These are phyloP conservation scores for Trissolcus basalis DNA, from an alignment of 1,140 invertebrate genomes.

Conservation along the genomic window DNA sequence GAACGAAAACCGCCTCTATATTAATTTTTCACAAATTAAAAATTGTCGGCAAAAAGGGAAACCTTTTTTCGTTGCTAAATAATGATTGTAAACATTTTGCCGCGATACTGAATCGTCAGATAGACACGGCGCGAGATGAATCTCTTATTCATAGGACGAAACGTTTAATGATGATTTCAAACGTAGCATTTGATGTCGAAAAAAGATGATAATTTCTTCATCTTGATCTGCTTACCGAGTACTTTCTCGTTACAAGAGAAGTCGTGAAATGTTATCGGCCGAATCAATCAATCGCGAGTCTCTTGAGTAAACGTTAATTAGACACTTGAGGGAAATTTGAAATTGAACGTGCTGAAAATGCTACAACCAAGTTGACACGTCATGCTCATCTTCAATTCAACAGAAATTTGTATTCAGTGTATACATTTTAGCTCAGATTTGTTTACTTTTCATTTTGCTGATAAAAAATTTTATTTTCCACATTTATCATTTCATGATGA, in stretches of 20 bases:
- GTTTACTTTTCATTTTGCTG: too few species aligned
- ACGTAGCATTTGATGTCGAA: conserved; percentile 51
- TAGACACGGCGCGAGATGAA: conserved; percentile 13
- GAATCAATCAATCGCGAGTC: conserved; percentile 57
- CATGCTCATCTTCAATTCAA: neutral
- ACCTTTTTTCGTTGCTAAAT: too few species aligned
- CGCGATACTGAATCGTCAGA: neutral
- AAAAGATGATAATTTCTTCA: conserved; percentile 60
- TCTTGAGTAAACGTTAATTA: conserved; percentile 59
- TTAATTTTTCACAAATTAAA: conserved; percentile 2
- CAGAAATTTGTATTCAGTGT: neutral
- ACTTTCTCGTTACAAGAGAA: conserved; percentile 59
- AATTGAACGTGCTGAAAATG: conserved; percentile 38
- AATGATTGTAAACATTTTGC: conserved; percentile 31
- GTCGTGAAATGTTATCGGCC: conserved; percentile 61
- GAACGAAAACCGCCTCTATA: neutral
- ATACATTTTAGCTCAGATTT: neutral
- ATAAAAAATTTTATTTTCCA: too few species aligned
- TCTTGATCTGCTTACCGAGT: conserved; percentile 58
- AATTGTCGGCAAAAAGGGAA: conserved; percentile 3
- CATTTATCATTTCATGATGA: too few species aligned
- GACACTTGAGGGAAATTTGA: conserved; percentile 51
- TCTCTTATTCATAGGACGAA: conserved; percentile 25
- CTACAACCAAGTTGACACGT: neutral
- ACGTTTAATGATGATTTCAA: conserved; percentile 53